Evolutionary conservation across 2,797 vertebrate species (phyloP), one percentile per base, ranked within the genome.

Genomic region (Pangasius sanitwongsei): DNA sequence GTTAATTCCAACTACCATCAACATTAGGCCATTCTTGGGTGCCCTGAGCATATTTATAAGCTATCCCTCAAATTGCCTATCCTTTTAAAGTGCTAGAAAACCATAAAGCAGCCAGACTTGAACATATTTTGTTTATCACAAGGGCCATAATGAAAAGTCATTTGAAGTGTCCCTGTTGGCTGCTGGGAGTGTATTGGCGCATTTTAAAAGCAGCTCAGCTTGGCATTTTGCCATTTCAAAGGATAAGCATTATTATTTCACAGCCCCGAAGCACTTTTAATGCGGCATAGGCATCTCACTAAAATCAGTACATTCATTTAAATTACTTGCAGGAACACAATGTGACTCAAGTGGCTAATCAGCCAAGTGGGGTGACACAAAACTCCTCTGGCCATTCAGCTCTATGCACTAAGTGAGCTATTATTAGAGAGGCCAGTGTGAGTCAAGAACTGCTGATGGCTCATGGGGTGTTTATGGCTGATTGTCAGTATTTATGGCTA

Each of bases 401-500:
- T 61, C 55, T 75, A 74, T 53, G n/a, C 41, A 44, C 81, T 84
- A 81, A 78, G 74, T 74, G 89, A n/a, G 74, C 80, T 88, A 85
- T 90, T 87, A 90, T 90, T 89, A 85, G 74, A 55, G 63, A 85
- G 74, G 53, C 74, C 86, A 34, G 86, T 12, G 82, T 90, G 90
- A 90, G 88, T 92, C 90, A 90, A 86, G 57, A 83, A 89, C 81
- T 8, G 59, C 86, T 57, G 86, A 69, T 6, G 34, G 37, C 55
- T 87, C 80, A 44, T 78, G 28, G 69, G 23, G 85, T 85, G 88
- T 90, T 90, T 86, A 84, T 86, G 57, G 87, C 67, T 89, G 31
- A 84, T 88, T 89, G 86, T 57, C 59, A 31, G 89, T 92, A 91
- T 92, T 92, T 91, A 92, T 90, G 88, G 88, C 75, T 59, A 86